These are phyloP conservation scores for Leptatherina wallacei DNA, from an alignment of 2,797 vertebrate genomes.

Conservation along the genomic window DNA sequence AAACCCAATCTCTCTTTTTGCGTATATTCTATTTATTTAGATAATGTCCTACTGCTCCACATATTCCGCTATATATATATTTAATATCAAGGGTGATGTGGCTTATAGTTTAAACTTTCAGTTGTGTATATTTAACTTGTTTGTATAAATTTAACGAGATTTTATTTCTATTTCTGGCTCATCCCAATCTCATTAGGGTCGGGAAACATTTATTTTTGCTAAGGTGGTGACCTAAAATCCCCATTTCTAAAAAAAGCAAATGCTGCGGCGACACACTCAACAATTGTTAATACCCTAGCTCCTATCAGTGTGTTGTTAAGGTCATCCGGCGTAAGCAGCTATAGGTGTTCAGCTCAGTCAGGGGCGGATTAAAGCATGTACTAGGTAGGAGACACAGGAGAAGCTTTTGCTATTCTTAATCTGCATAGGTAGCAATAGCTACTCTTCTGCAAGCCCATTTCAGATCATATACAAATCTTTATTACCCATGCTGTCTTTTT, in stretches of 20 bases:
- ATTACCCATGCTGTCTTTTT: conserved; percentile 36
- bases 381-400: conserved; percentile 74
- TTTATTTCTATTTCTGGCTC: not conserved
- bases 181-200: not conserved
- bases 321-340: conserved; percentile 82
- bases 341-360: conserved; percentile 71
- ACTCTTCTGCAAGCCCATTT: conserved; percentile 26
- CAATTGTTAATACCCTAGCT: conserved; percentile 46
- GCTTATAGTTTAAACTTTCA: not conserved
- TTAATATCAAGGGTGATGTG: not conserved
- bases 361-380: conserved; percentile 81
- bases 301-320: conserved; percentile 58
- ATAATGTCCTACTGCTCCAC: not conserved
- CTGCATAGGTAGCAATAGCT: conserved; percentile 67
- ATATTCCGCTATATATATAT: not conserved
- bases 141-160: not conserved
- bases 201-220: not conserved
- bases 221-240: not conserved
- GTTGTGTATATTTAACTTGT: not conserved
- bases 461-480: conserved; percentile 24
- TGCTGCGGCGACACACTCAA: conserved; percentile 25
- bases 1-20: too few relatives aligned
- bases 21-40: too few relatives aligned
- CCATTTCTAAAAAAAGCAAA: not conserved
- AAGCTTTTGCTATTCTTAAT: conserved; percentile 81